Conservation (phyloP, 1,140 invertebrate genomes). For the Nylanderia fulva region DNA sequence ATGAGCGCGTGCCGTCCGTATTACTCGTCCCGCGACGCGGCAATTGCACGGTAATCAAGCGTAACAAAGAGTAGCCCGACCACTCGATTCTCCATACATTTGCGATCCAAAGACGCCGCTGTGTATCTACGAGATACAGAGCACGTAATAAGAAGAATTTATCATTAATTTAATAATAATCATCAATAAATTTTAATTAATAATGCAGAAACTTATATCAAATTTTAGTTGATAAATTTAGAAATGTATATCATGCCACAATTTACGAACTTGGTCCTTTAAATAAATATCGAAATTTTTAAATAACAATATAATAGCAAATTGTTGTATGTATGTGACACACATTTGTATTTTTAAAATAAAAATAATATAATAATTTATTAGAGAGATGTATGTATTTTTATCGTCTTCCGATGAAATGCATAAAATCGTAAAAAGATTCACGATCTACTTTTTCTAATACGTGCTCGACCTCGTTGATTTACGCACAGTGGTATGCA, state of each 20-base stretch:
- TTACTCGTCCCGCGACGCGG: not conserved
- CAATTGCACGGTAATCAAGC: constrained; percentile 58
- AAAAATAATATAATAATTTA: not conserved
- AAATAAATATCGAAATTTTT: not conserved
- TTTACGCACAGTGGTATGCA: not conserved
- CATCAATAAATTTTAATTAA: not conserved
- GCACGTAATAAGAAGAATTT: not conserved
- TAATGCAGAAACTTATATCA: not conserved
- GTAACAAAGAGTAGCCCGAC: constrained; percentile 50
- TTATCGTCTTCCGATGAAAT: not conserved
- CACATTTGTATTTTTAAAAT: not conserved
- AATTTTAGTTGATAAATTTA: not conserved
- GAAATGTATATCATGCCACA: not conserved
- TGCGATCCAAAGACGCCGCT: constrained; percentile 31
- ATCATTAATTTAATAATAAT: too few relatives aligned
- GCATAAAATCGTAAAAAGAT: constrained; percentile 12
- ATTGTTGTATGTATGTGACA: not conserved
- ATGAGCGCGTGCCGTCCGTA: constrained; percentile 1
- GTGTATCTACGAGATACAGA: not conserved
- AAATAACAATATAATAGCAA: not conserved
- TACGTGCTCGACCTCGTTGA: constrained; percentile 10
- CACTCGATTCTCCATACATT: constrained; percentile 53
- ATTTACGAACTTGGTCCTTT: not conserved
- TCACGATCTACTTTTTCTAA: constrained; percentile 24
- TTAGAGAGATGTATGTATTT: not conserved